Evolutionary conservation across 2,888 invertebrate genomes (phyloP).

Genomic region (Nudaria mundana): DNA sequence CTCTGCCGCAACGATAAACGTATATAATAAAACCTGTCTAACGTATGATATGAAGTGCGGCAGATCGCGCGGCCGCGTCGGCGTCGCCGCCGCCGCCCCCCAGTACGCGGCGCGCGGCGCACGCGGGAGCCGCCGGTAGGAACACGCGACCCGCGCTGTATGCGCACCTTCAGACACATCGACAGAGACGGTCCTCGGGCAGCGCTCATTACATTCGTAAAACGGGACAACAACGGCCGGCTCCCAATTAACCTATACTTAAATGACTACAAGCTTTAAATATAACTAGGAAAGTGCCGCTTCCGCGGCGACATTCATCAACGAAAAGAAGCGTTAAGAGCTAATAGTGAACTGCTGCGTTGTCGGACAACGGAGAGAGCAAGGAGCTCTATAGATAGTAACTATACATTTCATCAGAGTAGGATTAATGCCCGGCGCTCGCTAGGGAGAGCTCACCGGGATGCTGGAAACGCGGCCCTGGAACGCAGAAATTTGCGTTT

Average conservation of each 20-base stretch:
- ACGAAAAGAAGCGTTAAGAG: conserved; percentile 80
- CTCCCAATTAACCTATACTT: conserved; percentile 74
- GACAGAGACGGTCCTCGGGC: conserved; percentile 14
- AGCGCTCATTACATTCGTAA: conserved; percentile 34
- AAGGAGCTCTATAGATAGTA: conserved; percentile 76
- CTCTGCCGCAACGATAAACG: conserved; percentile 74
- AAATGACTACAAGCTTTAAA: conserved; percentile 78
- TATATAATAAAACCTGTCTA: conserved; percentile 80
- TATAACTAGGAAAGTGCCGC: conserved; percentile 77
- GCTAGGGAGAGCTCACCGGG: conserved; percentile 81
- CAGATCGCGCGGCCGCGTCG: conserved; percentile 58
- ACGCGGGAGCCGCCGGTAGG: conserved; percentile 54
- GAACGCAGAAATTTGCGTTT: conserved; percentile 82
- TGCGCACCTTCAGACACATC: conserved; percentile 13
- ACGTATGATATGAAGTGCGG: conserved; percentile 79
- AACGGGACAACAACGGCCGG: conserved; percentile 56
- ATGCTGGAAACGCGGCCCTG: conserved; percentile 81
- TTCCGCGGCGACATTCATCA: conserved; percentile 67
- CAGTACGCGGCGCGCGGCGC: conserved; percentile 74
- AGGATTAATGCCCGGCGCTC: conserved; percentile 80
- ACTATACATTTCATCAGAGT: conserved; percentile 78
- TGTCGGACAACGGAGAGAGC: conserved; percentile 80
- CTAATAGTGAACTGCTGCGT: conserved; percentile 82
- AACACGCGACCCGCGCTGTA: conserved; percentile 27
- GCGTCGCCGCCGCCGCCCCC: conserved; percentile 74